Evolutionary conservation across 1,140 invertebrate species (phyloP).

Genomic region (Caerostris extrusa): DNA sequence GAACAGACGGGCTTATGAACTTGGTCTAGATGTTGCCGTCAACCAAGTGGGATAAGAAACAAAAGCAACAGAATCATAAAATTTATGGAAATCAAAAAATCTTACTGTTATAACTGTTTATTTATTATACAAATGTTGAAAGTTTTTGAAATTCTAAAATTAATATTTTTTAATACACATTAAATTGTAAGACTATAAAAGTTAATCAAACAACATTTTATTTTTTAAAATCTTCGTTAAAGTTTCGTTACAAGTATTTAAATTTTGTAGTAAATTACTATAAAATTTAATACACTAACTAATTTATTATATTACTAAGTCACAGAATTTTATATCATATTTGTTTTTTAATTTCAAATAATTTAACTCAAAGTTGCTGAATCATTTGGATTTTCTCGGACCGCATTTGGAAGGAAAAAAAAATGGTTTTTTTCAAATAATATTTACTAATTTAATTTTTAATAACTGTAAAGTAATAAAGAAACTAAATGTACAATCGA

Average conservation of each 20-base stretch:
- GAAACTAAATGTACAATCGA: too few species aligned
- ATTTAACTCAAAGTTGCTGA: too few species aligned
- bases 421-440: too few species aligned
- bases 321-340: too few species aligned
- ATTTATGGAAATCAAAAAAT: neutral
- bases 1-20: too few species aligned
- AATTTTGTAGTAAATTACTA: neutral
- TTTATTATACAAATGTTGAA: neutral
- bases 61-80: neutral
- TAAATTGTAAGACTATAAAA: neutral
- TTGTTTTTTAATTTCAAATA: too few species aligned
- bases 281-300: too few species aligned
- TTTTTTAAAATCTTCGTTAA: neutral
- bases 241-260: constrained; percentile 1
- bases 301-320: too few species aligned
- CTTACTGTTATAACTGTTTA: neutral
- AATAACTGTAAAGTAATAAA: too few species aligned
- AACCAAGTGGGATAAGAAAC: neutral
- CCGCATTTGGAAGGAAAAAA: too few species aligned
- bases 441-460: too few species aligned
- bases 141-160: neutral
- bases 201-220: neutral
- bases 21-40: neutral
- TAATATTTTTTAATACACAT: neutral
- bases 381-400: too few species aligned